phyloP scores from a whole-genome alignment of 2,888 invertebrate genomes.

The Drosophila suboccidentalis region DNA sequence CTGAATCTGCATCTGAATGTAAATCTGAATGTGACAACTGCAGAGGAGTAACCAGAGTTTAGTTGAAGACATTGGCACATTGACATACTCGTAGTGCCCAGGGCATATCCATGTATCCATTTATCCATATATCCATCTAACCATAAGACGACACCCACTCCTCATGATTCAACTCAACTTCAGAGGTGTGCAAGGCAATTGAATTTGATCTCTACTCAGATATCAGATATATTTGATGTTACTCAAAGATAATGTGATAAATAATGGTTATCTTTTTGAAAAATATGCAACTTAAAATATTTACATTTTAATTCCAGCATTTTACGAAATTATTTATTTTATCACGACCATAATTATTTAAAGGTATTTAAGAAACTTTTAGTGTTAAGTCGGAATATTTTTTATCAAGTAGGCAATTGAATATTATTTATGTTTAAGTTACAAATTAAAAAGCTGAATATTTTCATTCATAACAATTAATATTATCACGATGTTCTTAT shows the following conservation, averaged over 20 bases:
- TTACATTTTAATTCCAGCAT: too few relatives aligned
- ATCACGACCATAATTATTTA: too few relatives aligned
- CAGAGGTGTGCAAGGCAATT: slow-evolving; percentile 31
- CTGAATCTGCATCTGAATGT: slow-evolving; percentile 29
- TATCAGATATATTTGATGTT: background rate
- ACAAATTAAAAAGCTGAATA: too few relatives aligned
- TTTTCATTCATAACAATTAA: too few relatives aligned
- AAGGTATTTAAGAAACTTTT: too few relatives aligned
- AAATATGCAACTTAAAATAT: too few relatives aligned
- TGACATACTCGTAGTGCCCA: slow-evolving; percentile 20
- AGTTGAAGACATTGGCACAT: slow-evolving; percentile 8
- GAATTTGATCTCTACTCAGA: background rate
- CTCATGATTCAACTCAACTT: slow-evolving; percentile 24
- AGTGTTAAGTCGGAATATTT: too few relatives aligned
- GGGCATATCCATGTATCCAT: slow-evolving; percentile 28
- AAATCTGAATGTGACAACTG: slow-evolving; percentile 25
- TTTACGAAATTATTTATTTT: too few relatives aligned
- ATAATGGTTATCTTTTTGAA: background rate
- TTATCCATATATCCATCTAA: slow-evolving; percentile 8
- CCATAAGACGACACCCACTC: slow-evolving; percentile 24
- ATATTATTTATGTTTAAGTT: too few relatives aligned
- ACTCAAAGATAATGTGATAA: background rate
- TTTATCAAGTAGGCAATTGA: too few relatives aligned
- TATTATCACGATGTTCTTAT: background rate
- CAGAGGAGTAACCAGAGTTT: slow-evolving; percentile 28